Conservation (phyloP, 2,797 vertebrate species). For the Falco columbarius region DNA sequence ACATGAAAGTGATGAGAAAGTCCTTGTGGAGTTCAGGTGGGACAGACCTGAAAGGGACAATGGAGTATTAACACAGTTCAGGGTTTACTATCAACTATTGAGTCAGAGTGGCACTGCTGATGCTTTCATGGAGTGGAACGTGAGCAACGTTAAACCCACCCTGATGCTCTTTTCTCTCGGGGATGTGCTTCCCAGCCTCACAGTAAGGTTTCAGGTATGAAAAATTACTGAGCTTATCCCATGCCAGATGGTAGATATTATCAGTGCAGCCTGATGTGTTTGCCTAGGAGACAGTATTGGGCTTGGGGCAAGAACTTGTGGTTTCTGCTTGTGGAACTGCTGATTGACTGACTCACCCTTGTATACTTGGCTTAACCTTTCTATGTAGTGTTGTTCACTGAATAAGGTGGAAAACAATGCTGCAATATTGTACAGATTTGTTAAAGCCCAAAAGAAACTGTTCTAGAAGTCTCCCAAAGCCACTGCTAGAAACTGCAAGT, state of each 20-base stretch:
- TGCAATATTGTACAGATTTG: neutral
- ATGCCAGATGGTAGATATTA: neutral
- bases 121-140: conserved; percentile 29
- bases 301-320: neutral
- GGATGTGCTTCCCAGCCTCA: conserved; percentile 21
- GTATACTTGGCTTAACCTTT: neutral
- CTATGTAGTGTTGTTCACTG: neutral
- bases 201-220: conserved; percentile 76
- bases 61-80: conserved; percentile 66
- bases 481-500: neutral
- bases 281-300: neutral
- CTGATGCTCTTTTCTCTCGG: conserved; percentile 51
- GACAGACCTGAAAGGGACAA: conserved; percentile 69
- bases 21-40: conserved; percentile 75
- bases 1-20: neutral
- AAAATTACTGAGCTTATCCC: neutral
- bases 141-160: neutral
- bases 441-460: neutral
- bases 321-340: neutral
- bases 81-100: conserved; percentile 66
- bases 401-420: neutral
- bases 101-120: conserved; percentile 27
- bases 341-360: neutral
- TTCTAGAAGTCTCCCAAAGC: neutral
- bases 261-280: neutral